Conservation (phyloP, 2,888 invertebrate genomes). For the Eupithecia abbreviata region DNA sequence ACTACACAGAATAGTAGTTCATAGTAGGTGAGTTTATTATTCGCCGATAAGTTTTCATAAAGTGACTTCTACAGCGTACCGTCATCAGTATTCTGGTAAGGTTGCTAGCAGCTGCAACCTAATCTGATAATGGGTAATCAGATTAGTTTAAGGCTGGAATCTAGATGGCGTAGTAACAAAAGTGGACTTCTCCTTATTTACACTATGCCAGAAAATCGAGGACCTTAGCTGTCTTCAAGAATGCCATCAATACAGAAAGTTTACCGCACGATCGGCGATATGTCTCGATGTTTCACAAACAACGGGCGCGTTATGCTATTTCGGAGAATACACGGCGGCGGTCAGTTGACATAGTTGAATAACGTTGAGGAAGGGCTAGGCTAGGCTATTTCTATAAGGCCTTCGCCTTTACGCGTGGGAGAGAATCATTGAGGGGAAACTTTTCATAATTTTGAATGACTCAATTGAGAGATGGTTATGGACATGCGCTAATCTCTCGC, state of each 20-base stretch:
- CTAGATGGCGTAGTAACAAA: background rate
- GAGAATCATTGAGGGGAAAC: background rate
- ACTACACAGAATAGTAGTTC: background rate
- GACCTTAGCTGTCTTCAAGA: slow-evolving; percentile 18
- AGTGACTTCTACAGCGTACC: background rate
- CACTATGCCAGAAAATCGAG: background rate
- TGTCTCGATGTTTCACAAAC: slow-evolving; percentile 70
- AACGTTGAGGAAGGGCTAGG: slow-evolving; percentile 32
- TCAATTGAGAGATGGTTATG: background rate
- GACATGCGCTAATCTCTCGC: too few relatives aligned
- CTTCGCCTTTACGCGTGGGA: slow-evolving; percentile 10
- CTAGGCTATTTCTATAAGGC: slow-evolving; percentile 27
- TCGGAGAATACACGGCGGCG: slow-evolving; percentile 56
- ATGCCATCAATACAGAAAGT: slow-evolving; percentile 46
- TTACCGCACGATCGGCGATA: slow-evolving; percentile 64
- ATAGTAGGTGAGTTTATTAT: background rate
- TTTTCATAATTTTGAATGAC: background rate
- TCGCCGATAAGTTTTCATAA: background rate
- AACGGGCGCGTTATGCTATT: slow-evolving; percentile 59
- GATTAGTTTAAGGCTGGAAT: background rate
- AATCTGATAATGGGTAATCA: too few relatives aligned
- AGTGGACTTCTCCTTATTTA: background rate
- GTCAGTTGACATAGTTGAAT: slow-evolving; percentile 26
- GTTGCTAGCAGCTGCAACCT: background rate
- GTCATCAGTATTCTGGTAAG: background rate